Evolutionary conservation across 2,888 invertebrate species (phyloP), one percentile per base, ranked within the genome.

Genomic region (Eulithis prunata): DNA sequence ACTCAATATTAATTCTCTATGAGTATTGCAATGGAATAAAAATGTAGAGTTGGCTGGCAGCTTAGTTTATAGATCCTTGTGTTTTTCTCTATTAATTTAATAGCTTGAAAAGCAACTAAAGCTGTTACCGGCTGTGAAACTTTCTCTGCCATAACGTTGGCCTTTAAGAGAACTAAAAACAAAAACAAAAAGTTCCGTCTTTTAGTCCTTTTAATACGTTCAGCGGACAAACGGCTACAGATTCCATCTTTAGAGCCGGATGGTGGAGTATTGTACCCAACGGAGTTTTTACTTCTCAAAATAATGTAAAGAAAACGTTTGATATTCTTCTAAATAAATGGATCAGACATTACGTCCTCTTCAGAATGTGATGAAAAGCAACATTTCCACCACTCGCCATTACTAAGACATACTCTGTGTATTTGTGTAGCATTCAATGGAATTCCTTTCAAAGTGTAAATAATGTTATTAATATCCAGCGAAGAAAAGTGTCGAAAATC

Each of bases 311-410:
- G 36, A 58, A 47, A 13, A 10, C 57, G 47, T n/a, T n/a, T n/a
- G 36, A 36, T 57, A 54, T 58, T 54, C 49, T 32, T 12, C 11
- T 12, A 54, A 54, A 49, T 58, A 59, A 64, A 64, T 59, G 55
- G 58, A 49, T 59, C 3, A 45, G 56, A 59, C 64, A 63, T 58
- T 54, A 55, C 59, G 43, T 51, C 47, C 41, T 36, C 47, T 41
- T 36, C 32, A 38, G 55, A 55, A 64, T 59, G 49, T 14, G n/a
- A 59, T 64, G 59, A 55, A 64, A 43, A 64, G 55, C 54, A 45
- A 55, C 64, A 59, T 59, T 47, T 64, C 41, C 55, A 14, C 13
- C 41, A 43, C 38, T 36, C 32, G 49, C 57, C 38, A 43, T 57
- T 49, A 43, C 47, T 10, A 5, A 53, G 38, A 58, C 4, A 41